A percentile compares a stretch with the other conserved stretches of the same genome.
Evolutionary conservation across 1,140 invertebrate species (phyloP).

Genomic region (silkworm (Bombyx mori)): ASM3026992v2 NC_085118.1:669501-670000

Average conservation of each 20-base stretch:
- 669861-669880: too few relatives aligned
- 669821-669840: too few relatives aligned
- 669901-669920: neutral
- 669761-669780: too few relatives aligned
- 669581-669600: neutral
- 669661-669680: constrained; percentile 31
- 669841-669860: too few relatives aligned
- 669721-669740: neutral
- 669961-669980: constrained; percentile 39
- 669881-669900: too few relatives aligned
- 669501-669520: neutral
- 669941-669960: constrained; percentile 44
- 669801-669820: too few relatives aligned
- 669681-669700: constrained; percentile 16
- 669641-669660: constrained; percentile 39
- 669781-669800: too few relatives aligned
- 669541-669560: neutral
- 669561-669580: neutral
- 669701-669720: constrained; percentile 10
- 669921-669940: constrained; percentile 25
- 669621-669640: constrained; percentile 53
- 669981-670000: constrained; percentile 52
- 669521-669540: neutral
- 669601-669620: constrained; percentile 38
- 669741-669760: neutral